A percentile compares a stretch with the other conserved stretches of the same genome.
Evolutionary conservation across 2,113 vertebrate genomes (phyloP).

Genomic region (Plestiodon gilberti): DNA sequence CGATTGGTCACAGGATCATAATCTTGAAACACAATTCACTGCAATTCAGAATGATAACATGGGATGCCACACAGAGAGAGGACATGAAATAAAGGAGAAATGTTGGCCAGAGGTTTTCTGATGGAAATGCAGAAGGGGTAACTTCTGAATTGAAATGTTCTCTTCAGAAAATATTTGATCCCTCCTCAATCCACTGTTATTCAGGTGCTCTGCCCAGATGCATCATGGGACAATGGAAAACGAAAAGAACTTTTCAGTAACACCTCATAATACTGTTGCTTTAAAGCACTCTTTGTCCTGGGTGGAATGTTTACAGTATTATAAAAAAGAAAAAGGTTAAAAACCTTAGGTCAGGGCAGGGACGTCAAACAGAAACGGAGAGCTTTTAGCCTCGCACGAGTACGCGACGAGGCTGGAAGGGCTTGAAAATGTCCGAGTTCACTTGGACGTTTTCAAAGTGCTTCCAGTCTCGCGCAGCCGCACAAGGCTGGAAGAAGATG

Average conservation of each 20-base stretch:
- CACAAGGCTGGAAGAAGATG: too few species aligned
- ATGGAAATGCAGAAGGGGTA: not conserved
- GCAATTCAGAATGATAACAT: not conserved
- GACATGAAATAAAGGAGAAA: not conserved
- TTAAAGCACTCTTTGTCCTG: too few species aligned
- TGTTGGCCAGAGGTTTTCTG: not conserved
- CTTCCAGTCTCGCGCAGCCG: too few species aligned
- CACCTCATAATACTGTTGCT: too few species aligned
- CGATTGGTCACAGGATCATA: not conserved
- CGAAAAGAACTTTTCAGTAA: not conserved
- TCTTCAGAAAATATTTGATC: not conserved
- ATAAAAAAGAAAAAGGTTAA: too few species aligned
- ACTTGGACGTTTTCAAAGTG: too few species aligned
- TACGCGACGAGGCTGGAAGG: too few species aligned
- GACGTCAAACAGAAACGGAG: too few species aligned
- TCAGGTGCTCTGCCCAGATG: not conserved
- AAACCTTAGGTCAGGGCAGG: too few species aligned
- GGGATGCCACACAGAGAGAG: not conserved
- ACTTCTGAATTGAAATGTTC: not conserved
- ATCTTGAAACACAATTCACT: not conserved
- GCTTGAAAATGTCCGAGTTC: too few species aligned
- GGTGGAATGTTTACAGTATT: too few species aligned
- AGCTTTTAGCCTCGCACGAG: too few species aligned
- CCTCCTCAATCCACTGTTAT: not conserved
- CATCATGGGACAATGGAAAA: not conserved